These are phyloP conservation scores for Ischnus inquisitorius DNA, from an alignment of 2,888 invertebrate species.

Conservation along the genomic window DNA sequence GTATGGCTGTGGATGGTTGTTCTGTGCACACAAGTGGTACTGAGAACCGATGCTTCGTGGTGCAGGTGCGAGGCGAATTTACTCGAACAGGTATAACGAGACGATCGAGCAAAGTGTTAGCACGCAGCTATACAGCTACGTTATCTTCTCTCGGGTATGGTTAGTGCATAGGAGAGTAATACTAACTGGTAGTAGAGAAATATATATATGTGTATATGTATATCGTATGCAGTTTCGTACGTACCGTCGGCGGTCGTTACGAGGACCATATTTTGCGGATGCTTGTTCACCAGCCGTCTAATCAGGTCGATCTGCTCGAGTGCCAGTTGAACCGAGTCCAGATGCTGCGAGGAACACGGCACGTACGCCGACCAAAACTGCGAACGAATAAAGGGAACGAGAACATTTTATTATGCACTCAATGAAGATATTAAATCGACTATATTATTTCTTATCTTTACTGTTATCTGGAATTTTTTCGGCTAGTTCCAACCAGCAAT, in stretches of 20 bases:
- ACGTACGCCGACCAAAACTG: slow-evolving; percentile 89
- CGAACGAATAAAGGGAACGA: slow-evolving; percentile 70
- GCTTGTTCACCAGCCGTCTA: slow-evolving; percentile 86
- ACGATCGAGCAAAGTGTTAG: slow-evolving; percentile 47
- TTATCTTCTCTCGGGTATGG: slow-evolving; percentile 27
- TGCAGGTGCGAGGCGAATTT: slow-evolving; percentile 29
- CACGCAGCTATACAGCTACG: neutral
- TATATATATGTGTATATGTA: neutral
- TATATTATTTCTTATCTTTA: no score
- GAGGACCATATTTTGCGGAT: slow-evolving; percentile 85
- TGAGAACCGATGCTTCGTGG: neutral
- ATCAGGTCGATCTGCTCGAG: slow-evolving; percentile 88
- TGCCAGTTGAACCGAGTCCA: slow-evolving; percentile 87
- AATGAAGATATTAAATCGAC: neutral
- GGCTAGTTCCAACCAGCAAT: no score
- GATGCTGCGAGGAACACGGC: slow-evolving; percentile 86
- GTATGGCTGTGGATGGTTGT: slow-evolving; percentile 27
- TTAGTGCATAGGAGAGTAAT: neutral
- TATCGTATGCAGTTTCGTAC: slow-evolving; percentile 38
- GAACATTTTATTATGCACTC: neutral
- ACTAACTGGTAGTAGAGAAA: slow-evolving; percentile 10
- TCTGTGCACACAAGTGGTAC: neutral
- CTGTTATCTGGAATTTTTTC: no score
- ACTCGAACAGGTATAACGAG: slow-evolving; percentile 49
- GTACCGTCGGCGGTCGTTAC: slow-evolving; percentile 86